Evolutionary conservation across 2,113 vertebrate genomes (phyloP).

Genomic region (Microcebus tavaratra): DNA sequence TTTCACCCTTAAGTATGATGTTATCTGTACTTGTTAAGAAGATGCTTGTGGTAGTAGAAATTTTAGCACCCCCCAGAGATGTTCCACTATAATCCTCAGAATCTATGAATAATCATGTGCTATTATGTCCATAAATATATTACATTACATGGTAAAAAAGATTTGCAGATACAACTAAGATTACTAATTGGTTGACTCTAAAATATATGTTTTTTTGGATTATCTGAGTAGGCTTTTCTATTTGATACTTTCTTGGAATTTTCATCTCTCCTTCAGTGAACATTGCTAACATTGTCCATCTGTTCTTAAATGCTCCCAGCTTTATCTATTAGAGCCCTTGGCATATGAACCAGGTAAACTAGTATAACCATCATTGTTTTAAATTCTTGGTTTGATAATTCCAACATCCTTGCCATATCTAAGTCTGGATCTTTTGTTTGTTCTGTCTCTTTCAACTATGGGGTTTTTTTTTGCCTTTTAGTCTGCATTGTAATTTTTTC

Average conservation of each 20-base stretch:
- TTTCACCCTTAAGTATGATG: neutral
- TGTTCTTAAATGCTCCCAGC: neutral
- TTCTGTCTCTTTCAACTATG: neutral
- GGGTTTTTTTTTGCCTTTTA: neutral
- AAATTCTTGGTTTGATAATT: neutral
- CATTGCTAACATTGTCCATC: neutral
- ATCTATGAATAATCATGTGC: neutral
- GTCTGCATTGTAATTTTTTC: neutral
- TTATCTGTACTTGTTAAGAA: neutral
- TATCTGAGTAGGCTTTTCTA: neutral
- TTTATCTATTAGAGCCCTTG: neutral
- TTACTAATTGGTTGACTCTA: neutral
- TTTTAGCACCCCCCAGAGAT: neutral
- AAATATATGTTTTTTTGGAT: neutral
- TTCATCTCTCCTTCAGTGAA: neutral
- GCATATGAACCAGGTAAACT: too few species aligned
- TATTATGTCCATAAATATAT: neutral
- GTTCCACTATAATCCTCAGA: neutral
- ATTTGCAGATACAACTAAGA: neutral
- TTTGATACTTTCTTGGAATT: neutral
- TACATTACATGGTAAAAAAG: neutral
- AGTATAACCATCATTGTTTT: neutral
- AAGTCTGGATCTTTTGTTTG: neutral
- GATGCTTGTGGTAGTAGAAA: neutral
- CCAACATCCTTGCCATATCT: neutral